Percentiles rank a stretch among this genome's conserved stretches.
phyloP scores from a whole-genome alignment of 2,797 vertebrate genomes.

The Gymnocypris eckloni region DNA sequence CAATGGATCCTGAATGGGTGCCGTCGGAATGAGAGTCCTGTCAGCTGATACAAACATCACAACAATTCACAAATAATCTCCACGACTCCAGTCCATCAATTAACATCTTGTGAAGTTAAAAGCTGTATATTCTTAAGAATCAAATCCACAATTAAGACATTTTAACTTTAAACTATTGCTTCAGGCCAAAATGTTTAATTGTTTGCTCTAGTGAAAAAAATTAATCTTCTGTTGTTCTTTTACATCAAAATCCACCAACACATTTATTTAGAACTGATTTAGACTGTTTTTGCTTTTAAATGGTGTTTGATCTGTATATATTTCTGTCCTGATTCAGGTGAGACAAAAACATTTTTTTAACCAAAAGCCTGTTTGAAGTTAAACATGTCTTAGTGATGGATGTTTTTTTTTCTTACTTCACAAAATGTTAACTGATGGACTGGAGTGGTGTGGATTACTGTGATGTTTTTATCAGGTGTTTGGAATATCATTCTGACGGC shows the following conservation, averaged over 20 bases:
- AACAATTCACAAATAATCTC: background rate
- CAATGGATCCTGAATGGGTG: background rate
- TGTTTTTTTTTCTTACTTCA: too few species aligned
- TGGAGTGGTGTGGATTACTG: background rate
- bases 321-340: background rate
- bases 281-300: background rate
- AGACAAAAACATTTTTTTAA: background rate
- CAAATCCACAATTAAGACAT: background rate
- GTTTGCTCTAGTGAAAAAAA: background rate
- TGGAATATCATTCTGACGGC: background rate
- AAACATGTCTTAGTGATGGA: too few species aligned
- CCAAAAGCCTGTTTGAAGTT: background rate
- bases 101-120: background rate
- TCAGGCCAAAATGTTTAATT: background rate
- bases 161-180: too few species aligned
- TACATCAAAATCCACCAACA: background rate
- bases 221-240: background rate
- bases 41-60: background rate
- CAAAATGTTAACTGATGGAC: background rate
- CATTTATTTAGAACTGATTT: background rate
- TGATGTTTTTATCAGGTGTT: background rate
- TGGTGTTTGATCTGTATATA: background rate
- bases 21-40: background rate
- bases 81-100: background rate
- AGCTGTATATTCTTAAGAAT: background rate